Conservation (phyloP, 1,140 invertebrate species). For the Varroa destructor region DNA sequence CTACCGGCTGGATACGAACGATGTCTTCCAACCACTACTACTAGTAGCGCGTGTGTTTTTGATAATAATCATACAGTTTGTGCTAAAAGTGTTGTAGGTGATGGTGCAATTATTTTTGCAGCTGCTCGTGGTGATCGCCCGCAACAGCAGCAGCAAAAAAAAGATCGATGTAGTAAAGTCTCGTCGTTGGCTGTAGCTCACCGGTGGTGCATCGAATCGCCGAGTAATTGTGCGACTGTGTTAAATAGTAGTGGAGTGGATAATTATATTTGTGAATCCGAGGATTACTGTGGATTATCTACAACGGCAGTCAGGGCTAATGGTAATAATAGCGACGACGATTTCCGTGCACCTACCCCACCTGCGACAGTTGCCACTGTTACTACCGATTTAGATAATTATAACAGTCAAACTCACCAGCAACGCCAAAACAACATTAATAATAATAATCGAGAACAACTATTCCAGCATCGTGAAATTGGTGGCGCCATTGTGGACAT, state of each 20-base stretch:
- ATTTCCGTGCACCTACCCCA: no score
- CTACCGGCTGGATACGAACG: conserved; percentile 31
- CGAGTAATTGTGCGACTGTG: background rate
- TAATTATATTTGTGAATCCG: background rate
- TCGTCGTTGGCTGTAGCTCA: no score
- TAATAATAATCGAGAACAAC: no score
- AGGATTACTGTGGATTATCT: background rate
- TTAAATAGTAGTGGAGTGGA: background rate
- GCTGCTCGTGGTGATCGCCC: background rate
- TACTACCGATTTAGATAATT: no score
- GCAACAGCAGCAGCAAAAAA: conserved; percentile 5
- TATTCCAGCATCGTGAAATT: no score
- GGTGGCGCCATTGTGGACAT: no score
- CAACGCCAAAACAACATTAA: no score
- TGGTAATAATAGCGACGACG: no score
- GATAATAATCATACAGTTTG: background rate
- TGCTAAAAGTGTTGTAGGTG: background rate
- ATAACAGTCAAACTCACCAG: no score
- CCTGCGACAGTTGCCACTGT: no score
- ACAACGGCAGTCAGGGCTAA: background rate
- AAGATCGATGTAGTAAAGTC: background rate
- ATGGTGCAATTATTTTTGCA: background rate
- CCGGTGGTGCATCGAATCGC: no score
- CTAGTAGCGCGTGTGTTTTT: background rate
- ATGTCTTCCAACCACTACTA: background rate